phyloP scores from a whole-genome alignment of 1,140 invertebrate species.

The Metaphire vulgaris region DNA sequence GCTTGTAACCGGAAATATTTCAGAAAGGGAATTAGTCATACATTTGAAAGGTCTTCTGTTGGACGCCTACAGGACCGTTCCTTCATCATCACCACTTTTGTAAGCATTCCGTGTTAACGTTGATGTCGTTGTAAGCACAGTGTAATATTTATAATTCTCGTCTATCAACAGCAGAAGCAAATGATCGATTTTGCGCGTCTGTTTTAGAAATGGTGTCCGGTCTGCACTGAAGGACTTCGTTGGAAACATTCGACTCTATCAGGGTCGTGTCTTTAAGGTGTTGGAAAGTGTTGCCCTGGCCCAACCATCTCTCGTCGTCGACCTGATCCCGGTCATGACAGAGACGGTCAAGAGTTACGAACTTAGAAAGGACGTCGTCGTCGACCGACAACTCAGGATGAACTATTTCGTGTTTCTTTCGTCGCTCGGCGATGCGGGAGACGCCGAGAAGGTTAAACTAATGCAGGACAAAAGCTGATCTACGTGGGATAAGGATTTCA shows the following conservation, averaged over 20 bases:
- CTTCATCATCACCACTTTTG: not conserved
- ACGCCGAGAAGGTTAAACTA: not conserved
- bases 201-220: not conserved
- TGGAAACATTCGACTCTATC: not conserved
- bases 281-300: not conserved
- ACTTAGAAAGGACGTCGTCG: not conserved
- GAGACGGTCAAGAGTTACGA: not conserved
- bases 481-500: too few species aligned
- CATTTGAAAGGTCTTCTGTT: not conserved
- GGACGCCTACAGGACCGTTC: not conserved
- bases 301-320: not conserved
- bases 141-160: too few species aligned
- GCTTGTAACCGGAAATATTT: not conserved
- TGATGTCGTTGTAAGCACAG: too few species aligned
- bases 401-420: not conserved
- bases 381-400: not conserved
- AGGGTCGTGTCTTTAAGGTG: not conserved
- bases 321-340: not conserved
- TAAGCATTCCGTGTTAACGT: too few species aligned
- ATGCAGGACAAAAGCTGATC: not conserved
- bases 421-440: not conserved
- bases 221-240: not conserved
- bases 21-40: not conserved
- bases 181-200: too few species aligned
- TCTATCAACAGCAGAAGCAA: too few species aligned